These are phyloP conservation scores for Terrapene triunguis DNA, from an alignment of 2,113 vertebrate species.

Conservation along the genomic window DNA sequence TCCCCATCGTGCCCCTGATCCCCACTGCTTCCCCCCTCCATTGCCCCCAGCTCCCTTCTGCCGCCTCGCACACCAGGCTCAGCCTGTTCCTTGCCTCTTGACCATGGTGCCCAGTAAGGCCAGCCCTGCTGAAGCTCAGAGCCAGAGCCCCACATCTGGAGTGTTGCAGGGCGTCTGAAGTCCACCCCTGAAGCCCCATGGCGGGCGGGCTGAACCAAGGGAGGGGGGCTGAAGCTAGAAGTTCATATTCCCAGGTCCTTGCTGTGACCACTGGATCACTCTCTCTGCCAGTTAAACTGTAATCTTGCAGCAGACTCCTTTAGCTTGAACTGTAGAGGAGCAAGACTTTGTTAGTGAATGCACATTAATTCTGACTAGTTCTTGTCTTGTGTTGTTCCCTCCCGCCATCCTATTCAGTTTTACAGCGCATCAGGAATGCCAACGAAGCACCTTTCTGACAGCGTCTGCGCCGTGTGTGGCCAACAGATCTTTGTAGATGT, in stretches of 20 bases:
- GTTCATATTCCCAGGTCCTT: neutral
- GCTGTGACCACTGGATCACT: neutral
- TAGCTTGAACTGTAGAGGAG: neutral
- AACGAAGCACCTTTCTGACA: conserved; percentile 96
- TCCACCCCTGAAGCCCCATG: too few relatives aligned
- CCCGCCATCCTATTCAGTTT: conserved; percentile 79
- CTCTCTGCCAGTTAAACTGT: neutral
- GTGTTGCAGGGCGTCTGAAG: too few relatives aligned
- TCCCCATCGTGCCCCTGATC: too few relatives aligned
- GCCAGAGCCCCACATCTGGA: too few relatives aligned
- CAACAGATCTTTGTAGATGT: conserved; percentile 97
- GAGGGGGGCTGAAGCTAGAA: neutral
- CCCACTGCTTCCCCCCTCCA: too few relatives aligned
- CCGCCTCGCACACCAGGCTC: too few relatives aligned
- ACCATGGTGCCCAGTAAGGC: too few relatives aligned
- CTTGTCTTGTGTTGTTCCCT: neutral
- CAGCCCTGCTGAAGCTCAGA: too few relatives aligned
- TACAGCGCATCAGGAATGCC: conserved; percentile 98
- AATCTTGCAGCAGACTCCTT: neutral
- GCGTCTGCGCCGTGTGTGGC: conserved; percentile 95
- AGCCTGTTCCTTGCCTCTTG: too few relatives aligned
- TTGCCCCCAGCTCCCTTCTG: too few relatives aligned
- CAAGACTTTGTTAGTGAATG: rapidly evolving
- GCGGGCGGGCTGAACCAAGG: too few relatives aligned
- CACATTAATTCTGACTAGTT: neutral